Base-by-base conservation (phyloP, 2,888 invertebrate species). In the Rhimphoctona megacephalus region DNA sequence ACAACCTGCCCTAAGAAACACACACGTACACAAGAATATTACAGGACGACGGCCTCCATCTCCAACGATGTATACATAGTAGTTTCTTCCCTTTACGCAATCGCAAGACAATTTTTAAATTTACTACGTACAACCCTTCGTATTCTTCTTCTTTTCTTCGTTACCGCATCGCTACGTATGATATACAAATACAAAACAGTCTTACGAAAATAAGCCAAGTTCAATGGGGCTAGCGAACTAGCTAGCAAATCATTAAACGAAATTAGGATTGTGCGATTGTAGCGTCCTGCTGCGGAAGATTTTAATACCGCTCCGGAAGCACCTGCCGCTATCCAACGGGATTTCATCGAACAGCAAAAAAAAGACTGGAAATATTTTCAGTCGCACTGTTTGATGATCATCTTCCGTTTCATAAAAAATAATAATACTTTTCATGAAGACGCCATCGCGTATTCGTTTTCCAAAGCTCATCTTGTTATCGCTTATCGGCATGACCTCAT, bases 401-500 rank as follows among this genome's bases (percentile, higher is more conserved):
- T 72, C 52, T 72, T 30, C 30, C n/a, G 9, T 72, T 9, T 1
- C 3, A 30, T 52, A 19, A 30, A 33, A 72, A 72, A 52, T 39
- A 7, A 33, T 14, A 22, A 8, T n/a, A n/a, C n/a, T n/a, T n/a
- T 74, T 61, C 19, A 17, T 25, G 11, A 4, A 54, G 8, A 22
- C 30, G 30, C 49, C 14, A 22, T 9, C 11, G 11, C 19, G 22
- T 17, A 22, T 19, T 54, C 17, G 43, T 80, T 80, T 80, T 70
- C 8, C 61, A 30, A 70, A 61, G 61, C 69, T 70, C 54, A 30
- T 66, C 69, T 69, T 61, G 72, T 72, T 80, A 80, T 72, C 70
- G 22, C 66, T 83, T 83, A 86, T 86, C 85, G 17, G 30, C 17
- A 17, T 83, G 79, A 76, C 74, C 76, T 80, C 66, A 66, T 19